phyloP scores from a whole-genome alignment of 2,113 vertebrate genomes.

The Callocephalon fimbriatum region DNA sequence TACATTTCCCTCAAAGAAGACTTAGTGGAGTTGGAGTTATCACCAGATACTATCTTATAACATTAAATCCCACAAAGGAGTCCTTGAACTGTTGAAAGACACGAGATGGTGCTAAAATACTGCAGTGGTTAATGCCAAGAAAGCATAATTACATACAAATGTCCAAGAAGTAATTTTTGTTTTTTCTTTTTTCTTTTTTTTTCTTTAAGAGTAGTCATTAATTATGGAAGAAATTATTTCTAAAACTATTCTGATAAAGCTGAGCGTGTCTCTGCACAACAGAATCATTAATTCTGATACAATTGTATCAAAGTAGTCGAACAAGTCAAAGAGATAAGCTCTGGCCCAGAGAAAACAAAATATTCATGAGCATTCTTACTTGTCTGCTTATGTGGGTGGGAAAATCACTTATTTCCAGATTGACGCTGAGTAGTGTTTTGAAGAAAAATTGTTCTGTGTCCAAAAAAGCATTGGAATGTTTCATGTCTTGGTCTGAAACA shows the following conservation, averaged over 20 bases:
- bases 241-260: neutral
- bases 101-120: neutral
- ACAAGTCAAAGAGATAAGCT: neutral
- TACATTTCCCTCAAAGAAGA: neutral
- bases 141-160: neutral
- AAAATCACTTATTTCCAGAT: neutral
- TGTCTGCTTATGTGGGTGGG: neutral
- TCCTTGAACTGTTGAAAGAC: neutral
- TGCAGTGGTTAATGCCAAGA: neutral
- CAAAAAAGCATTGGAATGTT: neutral
- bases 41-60: neutral
- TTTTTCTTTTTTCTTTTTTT: neutral
- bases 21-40: neutral
- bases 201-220: neutral
- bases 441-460: neutral
- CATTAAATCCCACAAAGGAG: neutral
- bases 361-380: neutral
- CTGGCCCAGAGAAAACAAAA: neutral
- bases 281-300: neutral
- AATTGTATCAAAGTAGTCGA: neutral
- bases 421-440: neutral
- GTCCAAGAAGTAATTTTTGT: neutral
- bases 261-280: neutral
- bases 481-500: neutral
- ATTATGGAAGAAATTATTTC: neutral